phyloP scores from a whole-genome alignment of 2,113 vertebrate genomes.

The Anoura caudifer region DNA sequence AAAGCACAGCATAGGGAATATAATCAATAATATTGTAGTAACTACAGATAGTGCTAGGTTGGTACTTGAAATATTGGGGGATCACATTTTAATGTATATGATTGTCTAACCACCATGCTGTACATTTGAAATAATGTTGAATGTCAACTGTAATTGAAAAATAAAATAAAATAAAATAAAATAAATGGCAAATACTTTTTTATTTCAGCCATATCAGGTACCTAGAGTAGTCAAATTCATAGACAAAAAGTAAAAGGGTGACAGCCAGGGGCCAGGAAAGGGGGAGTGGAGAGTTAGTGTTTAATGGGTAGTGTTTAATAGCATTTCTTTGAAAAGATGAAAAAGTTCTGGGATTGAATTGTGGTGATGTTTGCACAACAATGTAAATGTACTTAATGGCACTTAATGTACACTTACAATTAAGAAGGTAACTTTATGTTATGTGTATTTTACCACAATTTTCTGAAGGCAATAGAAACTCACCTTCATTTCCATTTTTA shows the following conservation, averaged over 20 bases:
- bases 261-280: no score
- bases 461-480: not conserved
- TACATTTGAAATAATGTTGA: no score
- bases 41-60: no score
- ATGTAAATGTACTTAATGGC: not conserved
- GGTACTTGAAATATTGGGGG: no score
- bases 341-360: not conserved
- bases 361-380: no score
- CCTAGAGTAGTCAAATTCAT: not conserved
- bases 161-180: no score
- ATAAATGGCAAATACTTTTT: not conserved
- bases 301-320: not conserved
- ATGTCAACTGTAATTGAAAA: no score
- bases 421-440: not conserved
- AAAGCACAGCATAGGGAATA: no score
- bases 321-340: not conserved
- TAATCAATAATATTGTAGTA: no score
- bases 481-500: not conserved
- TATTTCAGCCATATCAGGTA: no score
- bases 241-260: not conserved
- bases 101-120: no score
- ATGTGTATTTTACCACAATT: not conserved
- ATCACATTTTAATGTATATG: no score
- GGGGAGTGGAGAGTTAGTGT: not conserved
- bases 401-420: not conserved